These are phyloP conservation scores for Ypsolopha sequella DNA, from an alignment of 2,888 invertebrate genomes.

Conservation along the genomic window DNA sequence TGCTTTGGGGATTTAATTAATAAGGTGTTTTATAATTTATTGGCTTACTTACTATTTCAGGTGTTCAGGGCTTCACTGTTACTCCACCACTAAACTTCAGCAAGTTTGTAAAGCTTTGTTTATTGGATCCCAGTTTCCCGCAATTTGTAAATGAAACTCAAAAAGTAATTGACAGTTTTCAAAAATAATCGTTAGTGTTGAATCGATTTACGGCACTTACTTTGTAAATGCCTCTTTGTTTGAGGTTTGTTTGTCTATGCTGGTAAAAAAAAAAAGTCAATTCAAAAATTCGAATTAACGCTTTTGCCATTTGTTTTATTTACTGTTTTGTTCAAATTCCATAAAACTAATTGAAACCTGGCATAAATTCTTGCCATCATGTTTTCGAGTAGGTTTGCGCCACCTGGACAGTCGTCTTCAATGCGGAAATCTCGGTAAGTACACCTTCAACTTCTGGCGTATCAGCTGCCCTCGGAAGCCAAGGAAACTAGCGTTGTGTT, in stretches of 20 bases:
- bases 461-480: too few relatives aligned
- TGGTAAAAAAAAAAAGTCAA: not conserved
- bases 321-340: not conserved
- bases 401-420: constrained; percentile 28
- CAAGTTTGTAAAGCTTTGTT: constrained; percentile 41
- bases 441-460: not conserved
- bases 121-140: constrained; percentile 49
- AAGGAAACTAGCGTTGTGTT: too few relatives aligned
- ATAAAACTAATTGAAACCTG: constrained; percentile 1
- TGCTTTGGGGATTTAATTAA: not conserved
- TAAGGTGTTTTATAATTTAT: not conserved
- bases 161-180: constrained; percentile 22
- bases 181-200: constrained; percentile 6
- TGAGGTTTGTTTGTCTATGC: not conserved
- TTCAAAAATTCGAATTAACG: not conserved
- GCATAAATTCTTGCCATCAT: constrained; percentile 13
- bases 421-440: constrained; percentile 44
- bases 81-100: constrained; percentile 21
- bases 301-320: not conserved
- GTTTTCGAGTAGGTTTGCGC: constrained; percentile 31
- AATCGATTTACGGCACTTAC: not conserved
- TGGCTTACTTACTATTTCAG: constrained; percentile 13
- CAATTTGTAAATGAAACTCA: constrained; percentile 34
- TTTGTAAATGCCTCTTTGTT: not conserved
- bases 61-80: constrained; percentile 8